A percentile compares a stretch with the other conserved stretches of the same genome.
These are phyloP conservation scores for Agrotis clavis DNA, from an alignment of 2,888 invertebrate genomes.

Conservation along the genomic window DNA sequence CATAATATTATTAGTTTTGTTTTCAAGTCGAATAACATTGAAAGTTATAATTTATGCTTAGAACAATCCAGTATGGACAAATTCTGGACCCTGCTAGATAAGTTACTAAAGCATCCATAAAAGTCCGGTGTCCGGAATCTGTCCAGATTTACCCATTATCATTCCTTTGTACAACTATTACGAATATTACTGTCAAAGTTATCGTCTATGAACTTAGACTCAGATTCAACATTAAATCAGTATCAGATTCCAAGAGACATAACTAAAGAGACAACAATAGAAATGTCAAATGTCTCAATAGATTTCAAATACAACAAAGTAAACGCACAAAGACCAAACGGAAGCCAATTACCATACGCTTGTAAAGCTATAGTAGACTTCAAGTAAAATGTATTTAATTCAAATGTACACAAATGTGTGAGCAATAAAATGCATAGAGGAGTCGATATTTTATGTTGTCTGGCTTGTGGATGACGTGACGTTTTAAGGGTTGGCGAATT, in stretches of 20 bases:
- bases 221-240: slow-evolving; percentile 18
- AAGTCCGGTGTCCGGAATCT: neutral
- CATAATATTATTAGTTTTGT: slow-evolving; percentile 8
- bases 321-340: slow-evolving; percentile 36
- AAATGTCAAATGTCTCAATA: slow-evolving; percentile 27
- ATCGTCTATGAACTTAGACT: slow-evolving; percentile 5
- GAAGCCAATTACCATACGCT: slow-evolving; percentile 44
- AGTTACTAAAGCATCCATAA: neutral
- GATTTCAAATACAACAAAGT: slow-evolving; percentile 20
- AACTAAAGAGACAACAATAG: slow-evolving; percentile 42
- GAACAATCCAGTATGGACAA: neutral
- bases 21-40: neutral
- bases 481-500: slow-evolving; percentile 14
- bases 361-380: slow-evolving; percentile 18
- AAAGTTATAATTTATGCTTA: neutral
- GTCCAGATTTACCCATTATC: slow-evolving; percentile 2
- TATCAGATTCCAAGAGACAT: slow-evolving; percentile 23
- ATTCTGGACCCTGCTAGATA: neutral
- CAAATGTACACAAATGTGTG: slow-evolving; percentile 27
- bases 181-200: slow-evolving; percentile 4
- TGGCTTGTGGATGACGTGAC: slow-evolving; percentile 8
- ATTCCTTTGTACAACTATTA: slow-evolving; percentile 2
- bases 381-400: slow-evolving; percentile 33
- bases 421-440: slow-evolving; percentile 16
- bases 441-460: slow-evolving; percentile 25